A percentile compares a stretch with the other conserved stretches of the same genome.
These are phyloP conservation scores for Macropus fuliginosus DNA, from an alignment of 2,797 vertebrate species.

Conservation along the genomic window DNA sequence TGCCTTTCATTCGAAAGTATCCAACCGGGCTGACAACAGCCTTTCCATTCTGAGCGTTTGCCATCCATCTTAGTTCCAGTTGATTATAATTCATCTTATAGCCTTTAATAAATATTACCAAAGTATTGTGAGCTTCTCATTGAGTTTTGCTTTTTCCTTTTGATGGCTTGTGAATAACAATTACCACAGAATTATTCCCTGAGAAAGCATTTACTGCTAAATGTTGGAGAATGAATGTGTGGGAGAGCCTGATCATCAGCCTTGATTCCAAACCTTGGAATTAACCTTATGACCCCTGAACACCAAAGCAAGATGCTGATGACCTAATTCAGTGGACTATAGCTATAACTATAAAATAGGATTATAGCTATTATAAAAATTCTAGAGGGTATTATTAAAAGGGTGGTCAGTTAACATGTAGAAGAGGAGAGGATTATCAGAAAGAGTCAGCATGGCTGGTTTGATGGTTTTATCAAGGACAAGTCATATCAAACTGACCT, in stretches of 20 bases:
- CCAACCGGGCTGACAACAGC: not conserved
- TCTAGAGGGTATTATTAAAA: not conserved
- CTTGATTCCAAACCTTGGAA: no score
- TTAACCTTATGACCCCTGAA: not conserved
- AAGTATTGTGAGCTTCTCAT: not conserved
- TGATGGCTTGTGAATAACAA: not conserved
- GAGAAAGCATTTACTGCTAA: not conserved
- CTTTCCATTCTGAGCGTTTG: not conserved
- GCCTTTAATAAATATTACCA: not conserved
- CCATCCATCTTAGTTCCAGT: not conserved
- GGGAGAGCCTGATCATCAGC: not conserved
- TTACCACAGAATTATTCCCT: not conserved
- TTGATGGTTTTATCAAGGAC: not conserved
- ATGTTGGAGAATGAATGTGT: not conserved
- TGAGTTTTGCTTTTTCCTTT: not conserved
- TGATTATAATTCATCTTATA: not conserved
- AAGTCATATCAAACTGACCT: not conserved
- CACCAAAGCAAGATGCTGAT: not conserved
- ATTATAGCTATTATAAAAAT: not conserved
- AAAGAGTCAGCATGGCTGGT: not conserved
- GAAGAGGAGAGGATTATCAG: not conserved
- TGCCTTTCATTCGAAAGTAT: not conserved
- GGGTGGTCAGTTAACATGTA: not conserved
- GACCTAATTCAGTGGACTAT: not conserved
- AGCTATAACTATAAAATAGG: not conserved